A percentile compares a stretch with the other conserved stretches of the same genome.
Conservation (phyloP, 2,113 vertebrate genomes). For the Mugil cephalus region DNA sequence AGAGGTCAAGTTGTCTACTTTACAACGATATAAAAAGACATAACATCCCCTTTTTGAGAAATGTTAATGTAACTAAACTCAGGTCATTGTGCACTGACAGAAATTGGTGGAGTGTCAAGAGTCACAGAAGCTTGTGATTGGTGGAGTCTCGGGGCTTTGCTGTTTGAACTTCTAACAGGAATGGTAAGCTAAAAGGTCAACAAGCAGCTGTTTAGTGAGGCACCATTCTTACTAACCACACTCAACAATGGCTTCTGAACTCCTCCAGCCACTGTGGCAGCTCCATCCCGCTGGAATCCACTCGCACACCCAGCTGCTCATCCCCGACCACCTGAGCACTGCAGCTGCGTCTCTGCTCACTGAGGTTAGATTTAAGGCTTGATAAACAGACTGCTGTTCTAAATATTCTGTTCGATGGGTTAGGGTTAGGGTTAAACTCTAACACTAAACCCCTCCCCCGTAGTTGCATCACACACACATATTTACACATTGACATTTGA, state of each 20-base stretch:
- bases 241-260: background rate
- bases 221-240: background rate
- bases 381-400: too few relatives aligned
- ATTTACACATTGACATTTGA: background rate
- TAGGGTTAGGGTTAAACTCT: too few relatives aligned
- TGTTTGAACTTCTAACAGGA: constrained; percentile 95
- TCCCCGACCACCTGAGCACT: constrained; percentile 90
- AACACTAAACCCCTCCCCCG: too few relatives aligned
- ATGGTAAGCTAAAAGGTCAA: constrained; percentile 82
- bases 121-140: constrained; percentile 94
- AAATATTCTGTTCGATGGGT: too few relatives aligned
- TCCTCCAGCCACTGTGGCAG: constrained; percentile 89
- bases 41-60: background rate
- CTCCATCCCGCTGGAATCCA: constrained; percentile 93
- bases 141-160: constrained; percentile 95
- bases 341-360: constrained; percentile 91
- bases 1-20: background rate
- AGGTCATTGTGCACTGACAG: constrained; percentile 78
- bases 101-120: constrained; percentile 91
- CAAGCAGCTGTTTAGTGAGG: background rate
- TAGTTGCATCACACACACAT: too few relatives aligned
- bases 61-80: background rate
- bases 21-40: background rate
- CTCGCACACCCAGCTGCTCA: constrained; percentile 90
- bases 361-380: constrained; percentile 83